Evolutionary conservation across 92 coral and sea anemone genomes (phyloP).

Genomic region (Virgularia gustaviana): DNA sequence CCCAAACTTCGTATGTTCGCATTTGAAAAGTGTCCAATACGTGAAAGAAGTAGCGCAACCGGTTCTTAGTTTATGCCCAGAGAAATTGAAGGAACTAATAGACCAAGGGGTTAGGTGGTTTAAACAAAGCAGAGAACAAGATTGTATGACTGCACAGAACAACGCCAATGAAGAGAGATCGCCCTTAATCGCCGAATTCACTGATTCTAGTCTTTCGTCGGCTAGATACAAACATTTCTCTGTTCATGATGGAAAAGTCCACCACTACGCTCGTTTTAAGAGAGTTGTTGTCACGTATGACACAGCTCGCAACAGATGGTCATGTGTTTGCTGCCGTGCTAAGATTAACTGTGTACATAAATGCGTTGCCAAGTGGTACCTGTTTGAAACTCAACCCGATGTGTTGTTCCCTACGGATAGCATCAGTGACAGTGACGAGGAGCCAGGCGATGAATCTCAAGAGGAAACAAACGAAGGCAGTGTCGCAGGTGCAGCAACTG

Average conservation of each 20-base stretch:
- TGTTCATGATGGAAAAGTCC: constrained; percentile 40
- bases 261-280: constrained; percentile 46
- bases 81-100: constrained; percentile 16
- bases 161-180: constrained; percentile 17
- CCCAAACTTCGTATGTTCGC: constrained; percentile 49
- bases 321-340: constrained; percentile 17
- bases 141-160: constrained; percentile 21
- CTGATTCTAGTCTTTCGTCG: constrained; percentile 21
- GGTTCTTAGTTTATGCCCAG: constrained; percentile 4
- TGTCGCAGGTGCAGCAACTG: too few relatives aligned
- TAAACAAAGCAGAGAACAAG: constrained; percentile 28
- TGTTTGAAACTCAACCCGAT: constrained; percentile 6
- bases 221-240: constrained; percentile 34
- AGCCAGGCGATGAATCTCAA: background rate
- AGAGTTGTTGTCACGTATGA: constrained; percentile 32
- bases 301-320: background rate
- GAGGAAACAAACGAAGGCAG: too few relatives aligned
- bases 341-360: constrained; percentile 38
- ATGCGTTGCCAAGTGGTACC: constrained; percentile 31
- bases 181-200: constrained; percentile 38
- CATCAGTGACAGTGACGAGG: background rate
- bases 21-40: constrained; percentile 53
- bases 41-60: constrained; percentile 13
- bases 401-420: background rate
- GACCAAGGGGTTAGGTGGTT: constrained; percentile 39